These are phyloP conservation scores for Temnothorax rugatulus DNA, from an alignment of 2,888 invertebrate genomes.

Conservation along the genomic window DNA sequence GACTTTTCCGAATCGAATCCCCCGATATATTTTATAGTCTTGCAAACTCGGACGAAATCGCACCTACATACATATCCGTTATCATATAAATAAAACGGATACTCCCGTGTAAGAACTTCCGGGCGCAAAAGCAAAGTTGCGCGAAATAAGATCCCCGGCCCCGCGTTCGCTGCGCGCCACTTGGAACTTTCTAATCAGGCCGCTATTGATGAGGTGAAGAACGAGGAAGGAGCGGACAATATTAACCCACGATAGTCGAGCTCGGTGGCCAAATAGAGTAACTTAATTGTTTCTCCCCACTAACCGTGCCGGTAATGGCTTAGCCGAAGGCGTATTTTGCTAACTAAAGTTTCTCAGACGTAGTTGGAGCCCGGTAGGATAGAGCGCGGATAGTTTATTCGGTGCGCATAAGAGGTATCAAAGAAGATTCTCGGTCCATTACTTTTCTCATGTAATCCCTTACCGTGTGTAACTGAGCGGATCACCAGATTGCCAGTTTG, in stretches of 20 bases:
- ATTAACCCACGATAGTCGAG: conserved; percentile 31
- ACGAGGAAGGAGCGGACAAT: conserved; percentile 28
- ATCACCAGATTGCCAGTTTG: conserved; percentile 13
- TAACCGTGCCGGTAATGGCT: conserved; percentile 34
- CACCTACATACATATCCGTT: background rate
- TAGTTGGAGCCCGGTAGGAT: conserved; percentile 1
- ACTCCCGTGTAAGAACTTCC: background rate
- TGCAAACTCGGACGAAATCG: background rate
- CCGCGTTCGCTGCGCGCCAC: background rate
- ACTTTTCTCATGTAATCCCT: background rate
- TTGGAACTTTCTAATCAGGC: conserved; percentile 45
- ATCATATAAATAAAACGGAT: background rate
- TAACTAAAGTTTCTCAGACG: conserved; percentile 45
- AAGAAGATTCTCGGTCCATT: conserved; percentile 24
- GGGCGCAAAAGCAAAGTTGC: conserved; percentile 25
- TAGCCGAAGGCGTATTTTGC: conserved; percentile 42
- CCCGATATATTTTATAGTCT: background rate
- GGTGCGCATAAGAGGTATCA: background rate
- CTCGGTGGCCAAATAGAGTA: conserved; percentile 33
- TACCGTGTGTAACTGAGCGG: background rate
- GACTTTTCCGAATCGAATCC: background rate
- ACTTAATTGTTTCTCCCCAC: conserved; percentile 35
- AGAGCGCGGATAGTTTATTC: conserved; percentile 29
- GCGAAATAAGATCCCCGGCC: conserved; percentile 6
- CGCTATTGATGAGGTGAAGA: conserved; percentile 27